phyloP scores from a whole-genome alignment of 2,113 vertebrate genomes.

The Dipodomys spectabilis region DNA sequence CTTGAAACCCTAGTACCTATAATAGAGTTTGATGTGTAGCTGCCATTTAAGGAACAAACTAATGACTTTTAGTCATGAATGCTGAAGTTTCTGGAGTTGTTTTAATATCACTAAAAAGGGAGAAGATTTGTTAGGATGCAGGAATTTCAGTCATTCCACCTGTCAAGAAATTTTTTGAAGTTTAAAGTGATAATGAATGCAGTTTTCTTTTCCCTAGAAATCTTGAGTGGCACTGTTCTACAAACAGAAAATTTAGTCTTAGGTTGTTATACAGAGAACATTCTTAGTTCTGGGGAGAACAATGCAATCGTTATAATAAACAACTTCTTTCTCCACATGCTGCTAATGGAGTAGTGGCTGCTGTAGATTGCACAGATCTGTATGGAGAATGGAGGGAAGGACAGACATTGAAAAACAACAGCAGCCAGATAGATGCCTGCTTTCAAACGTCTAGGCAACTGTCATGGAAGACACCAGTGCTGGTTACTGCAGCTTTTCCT shows the following conservation, averaged over 20 bases:
- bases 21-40: not conserved
- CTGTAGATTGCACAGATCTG: slow-evolving; percentile 18
- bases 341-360: slow-evolving; percentile 69
- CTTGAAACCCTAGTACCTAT: too few species aligned
- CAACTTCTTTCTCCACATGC: slow-evolving; percentile 48
- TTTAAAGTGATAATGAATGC: not conserved
- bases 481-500: not conserved
- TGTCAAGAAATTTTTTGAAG: not conserved
- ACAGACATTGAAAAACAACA: slow-evolving; percentile 37
- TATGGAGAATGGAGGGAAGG: not conserved
- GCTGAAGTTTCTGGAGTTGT: too few species aligned
- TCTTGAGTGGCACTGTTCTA: slow-evolving; percentile 35
- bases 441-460: slow-evolving; percentile 55
- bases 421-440: slow-evolving; percentile 76
- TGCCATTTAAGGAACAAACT: not conserved
- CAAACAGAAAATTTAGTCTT: slow-evolving; percentile 54
- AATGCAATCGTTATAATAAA: slow-evolving; percentile 23
- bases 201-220: not conserved
- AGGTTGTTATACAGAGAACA: not conserved
- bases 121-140: not conserved
- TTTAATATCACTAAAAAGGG: not conserved
- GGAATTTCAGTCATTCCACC: not conserved
- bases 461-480: slow-evolving; percentile 12
- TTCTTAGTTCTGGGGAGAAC: not conserved
- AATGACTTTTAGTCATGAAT: too few species aligned